Evolutionary conservation across 1,140 invertebrate genomes (phyloP).

Genomic region (Zophobas atratus): DNA sequence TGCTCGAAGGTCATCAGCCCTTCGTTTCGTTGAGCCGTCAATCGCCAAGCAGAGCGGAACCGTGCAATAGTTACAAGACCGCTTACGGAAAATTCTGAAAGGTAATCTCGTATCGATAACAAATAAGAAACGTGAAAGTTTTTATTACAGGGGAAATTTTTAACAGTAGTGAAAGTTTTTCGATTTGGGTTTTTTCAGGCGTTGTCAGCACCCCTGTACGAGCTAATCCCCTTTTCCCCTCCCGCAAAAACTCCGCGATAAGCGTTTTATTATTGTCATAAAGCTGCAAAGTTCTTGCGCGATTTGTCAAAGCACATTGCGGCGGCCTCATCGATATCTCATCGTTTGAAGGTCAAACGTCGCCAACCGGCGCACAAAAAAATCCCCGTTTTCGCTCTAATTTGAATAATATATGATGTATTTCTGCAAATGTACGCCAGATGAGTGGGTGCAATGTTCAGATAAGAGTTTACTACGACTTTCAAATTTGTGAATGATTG

Average conservation of each 20-base stretch:
- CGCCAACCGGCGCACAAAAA: constrained; percentile 1
- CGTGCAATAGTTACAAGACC: too few relatives aligned
- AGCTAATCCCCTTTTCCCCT: background rate
- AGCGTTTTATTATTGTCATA: constrained; percentile 37
- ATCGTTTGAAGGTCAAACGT: constrained; percentile 22
- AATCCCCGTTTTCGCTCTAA: background rate
- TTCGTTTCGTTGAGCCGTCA: too few relatives aligned
- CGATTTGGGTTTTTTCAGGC: background rate
- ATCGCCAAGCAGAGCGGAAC: too few relatives aligned
- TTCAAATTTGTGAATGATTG: constrained; percentile 53
- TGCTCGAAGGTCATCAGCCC: too few relatives aligned
- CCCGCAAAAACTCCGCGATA: constrained; percentile 7
- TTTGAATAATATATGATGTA: constrained; percentile 39
- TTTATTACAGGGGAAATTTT: background rate
- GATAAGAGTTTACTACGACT: constrained; percentile 48
- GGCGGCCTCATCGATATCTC: constrained; percentile 17
- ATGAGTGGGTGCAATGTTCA: constrained; percentile 48
- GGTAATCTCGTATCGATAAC: too few relatives aligned
- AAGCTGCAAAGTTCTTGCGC: constrained; percentile 32
- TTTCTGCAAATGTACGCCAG: constrained; percentile 17
- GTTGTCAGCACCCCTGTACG: background rate
- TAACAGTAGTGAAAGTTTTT: background rate
- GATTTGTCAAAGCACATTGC: constrained; percentile 36
- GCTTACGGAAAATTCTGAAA: too few relatives aligned
- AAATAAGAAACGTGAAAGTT: too few relatives aligned